These are phyloP conservation scores for Muricea muricata DNA, from an alignment of 92 coral and sea anemone genomes.

Conservation along the genomic window DNA sequence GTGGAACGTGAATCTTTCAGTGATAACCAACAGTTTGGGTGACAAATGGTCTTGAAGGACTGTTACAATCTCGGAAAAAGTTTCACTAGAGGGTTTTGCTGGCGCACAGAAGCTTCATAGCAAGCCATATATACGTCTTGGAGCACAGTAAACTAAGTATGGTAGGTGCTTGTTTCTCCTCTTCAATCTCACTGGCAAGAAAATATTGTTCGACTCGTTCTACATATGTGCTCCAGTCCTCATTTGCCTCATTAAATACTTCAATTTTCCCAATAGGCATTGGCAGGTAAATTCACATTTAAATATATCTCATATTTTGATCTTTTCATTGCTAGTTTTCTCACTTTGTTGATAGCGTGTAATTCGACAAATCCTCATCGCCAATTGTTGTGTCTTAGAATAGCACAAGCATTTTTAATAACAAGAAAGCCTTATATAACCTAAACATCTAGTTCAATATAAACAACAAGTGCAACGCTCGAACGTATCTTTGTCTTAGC, in stretches of 20 bases:
- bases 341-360: no score
- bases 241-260: conserved; percentile 44
- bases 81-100: conserved; percentile 49
- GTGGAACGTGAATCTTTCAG: conserved; percentile 70
- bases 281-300: no score
- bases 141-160: conserved; percentile 49
- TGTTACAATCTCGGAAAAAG: conserved; percentile 36
- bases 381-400: no score
- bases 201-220: conserved; percentile 56
- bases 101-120: conserved; percentile 48
- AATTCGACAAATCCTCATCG: no score
- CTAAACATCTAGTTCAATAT: no score
- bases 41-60: conserved; percentile 42
- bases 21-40: conserved; percentile 66
- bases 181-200: conserved; percentile 34
- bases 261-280: conserved; percentile 53
- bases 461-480: no score
- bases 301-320: no score
- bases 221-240: conserved; percentile 48
- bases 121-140: conserved; percentile 61
- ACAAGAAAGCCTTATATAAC: no score
- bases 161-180: conserved; percentile 34
- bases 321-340: no score
- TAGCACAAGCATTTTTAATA: no score
- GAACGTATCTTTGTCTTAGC: no score